Percentiles rank a stretch among this genome's conserved stretches.
These are phyloP conservation scores for Musca vetustissima DNA, from an alignment of 1,140 invertebrate genomes.

Conservation along the genomic window DNA sequence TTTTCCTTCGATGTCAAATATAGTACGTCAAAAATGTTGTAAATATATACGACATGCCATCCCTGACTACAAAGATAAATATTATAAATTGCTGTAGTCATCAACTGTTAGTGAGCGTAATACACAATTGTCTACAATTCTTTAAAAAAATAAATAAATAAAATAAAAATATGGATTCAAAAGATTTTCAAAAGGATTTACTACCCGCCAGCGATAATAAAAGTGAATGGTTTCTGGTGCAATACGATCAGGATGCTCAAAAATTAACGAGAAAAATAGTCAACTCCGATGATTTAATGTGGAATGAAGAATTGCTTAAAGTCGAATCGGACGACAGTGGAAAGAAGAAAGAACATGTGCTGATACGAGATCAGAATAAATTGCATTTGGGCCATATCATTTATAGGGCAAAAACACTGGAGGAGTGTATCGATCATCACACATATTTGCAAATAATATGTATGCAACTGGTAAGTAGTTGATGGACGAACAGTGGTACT, in stretches of 20 bases:
- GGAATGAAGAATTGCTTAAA: conserved; percentile 2
- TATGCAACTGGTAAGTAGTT: not conserved
- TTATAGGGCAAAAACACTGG: not conserved
- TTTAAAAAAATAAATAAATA: no score
- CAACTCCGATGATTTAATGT: not conserved
- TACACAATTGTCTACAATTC: no score
- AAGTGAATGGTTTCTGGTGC: not conserved
- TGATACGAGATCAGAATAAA: not conserved
- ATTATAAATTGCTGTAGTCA: no score
- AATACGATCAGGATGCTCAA: not conserved
- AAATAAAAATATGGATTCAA: no score
- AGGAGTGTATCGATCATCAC: not conserved
- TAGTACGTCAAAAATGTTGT: no score
- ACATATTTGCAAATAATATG: not conserved
- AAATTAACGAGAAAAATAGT: not conserved
- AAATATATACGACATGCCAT: no score
- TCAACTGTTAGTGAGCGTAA: no score
- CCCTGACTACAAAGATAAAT: no score
- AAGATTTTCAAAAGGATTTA: no score
- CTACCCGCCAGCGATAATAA: not conserved
- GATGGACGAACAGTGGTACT: not conserved
- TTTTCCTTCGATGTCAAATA: no score
- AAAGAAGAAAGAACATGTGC: not conserved
- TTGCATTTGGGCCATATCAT: not conserved
- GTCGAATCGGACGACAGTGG: not conserved